Percentiles rank a stretch among this genome's conserved stretches.
Evolutionary conservation across 2,888 invertebrate species (phyloP).

Genomic region (Epistrophe eligans): DNA sequence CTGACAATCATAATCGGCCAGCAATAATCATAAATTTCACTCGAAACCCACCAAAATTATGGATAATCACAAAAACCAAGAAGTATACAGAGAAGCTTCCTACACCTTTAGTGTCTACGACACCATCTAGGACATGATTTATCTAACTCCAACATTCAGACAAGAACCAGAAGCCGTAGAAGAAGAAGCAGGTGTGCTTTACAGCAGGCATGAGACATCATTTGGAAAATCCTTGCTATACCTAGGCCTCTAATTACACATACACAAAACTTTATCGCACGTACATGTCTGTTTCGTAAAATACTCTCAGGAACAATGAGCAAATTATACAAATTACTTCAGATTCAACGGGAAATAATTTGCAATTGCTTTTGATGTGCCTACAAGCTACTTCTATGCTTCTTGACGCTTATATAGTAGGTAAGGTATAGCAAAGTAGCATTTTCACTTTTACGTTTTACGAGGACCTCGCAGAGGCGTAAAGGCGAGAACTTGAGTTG

Average conservation of each 20-base stretch:
- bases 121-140: constrained; percentile 56
- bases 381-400: constrained; percentile 65
- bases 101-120: constrained; percentile 56
- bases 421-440: constrained; percentile 57
- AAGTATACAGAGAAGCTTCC: constrained; percentile 4
- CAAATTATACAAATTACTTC: constrained; percentile 76
- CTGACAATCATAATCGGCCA: constrained; percentile 67
- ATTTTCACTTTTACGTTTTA: constrained; percentile 69
- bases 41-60: constrained; percentile 47
- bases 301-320: constrained; percentile 75
- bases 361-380: constrained; percentile 76
- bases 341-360: constrained; percentile 76
- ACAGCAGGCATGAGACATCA: constrained; percentile 71
- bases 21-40: constrained; percentile 66
- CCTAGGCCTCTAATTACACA: constrained; percentile 72
- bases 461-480: constrained; percentile 65
- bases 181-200: constrained; percentile 70
- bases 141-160: constrained; percentile 56
- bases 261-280: constrained; percentile 73
- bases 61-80: constrained; percentile 44
- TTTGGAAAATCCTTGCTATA: constrained; percentile 64
- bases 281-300: constrained; percentile 74
- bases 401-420: constrained; percentile 12
- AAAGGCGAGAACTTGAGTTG: constrained; percentile 71
- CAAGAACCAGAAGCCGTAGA: constrained; percentile 53